Percentiles rank a stretch among this genome's conserved stretches.
These are phyloP conservation scores for Nothobranchius kuhntae DNA, from an alignment of 2,113 vertebrate species.

Conservation along the genomic window DNA sequence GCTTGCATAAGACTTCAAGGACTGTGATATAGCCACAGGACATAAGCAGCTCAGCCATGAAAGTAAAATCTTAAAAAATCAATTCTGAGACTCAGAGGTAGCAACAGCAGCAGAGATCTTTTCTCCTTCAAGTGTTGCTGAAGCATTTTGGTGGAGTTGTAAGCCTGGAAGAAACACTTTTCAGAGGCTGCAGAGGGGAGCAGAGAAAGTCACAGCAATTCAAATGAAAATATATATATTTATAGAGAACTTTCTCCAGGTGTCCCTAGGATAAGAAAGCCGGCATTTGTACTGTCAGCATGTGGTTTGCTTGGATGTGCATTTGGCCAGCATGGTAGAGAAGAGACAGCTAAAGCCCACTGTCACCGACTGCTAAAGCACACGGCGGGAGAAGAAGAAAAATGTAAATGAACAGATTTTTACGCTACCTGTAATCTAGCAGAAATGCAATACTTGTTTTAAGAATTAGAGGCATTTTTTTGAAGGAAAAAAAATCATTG, in stretches of 20 bases:
- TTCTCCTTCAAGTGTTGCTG: slow-evolving; percentile 63
- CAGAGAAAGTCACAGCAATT: slow-evolving; percentile 58
- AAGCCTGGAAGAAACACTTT: slow-evolving; percentile 53
- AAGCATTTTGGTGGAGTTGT: slow-evolving; percentile 57
- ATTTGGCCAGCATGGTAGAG: slow-evolving; percentile 47
- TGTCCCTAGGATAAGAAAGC: slow-evolving; percentile 53
- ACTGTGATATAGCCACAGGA: slow-evolving; percentile 61
- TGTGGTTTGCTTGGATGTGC: slow-evolving; percentile 45
- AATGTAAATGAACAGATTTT: slow-evolving; percentile 35
- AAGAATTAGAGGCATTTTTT: slow-evolving; percentile 1
- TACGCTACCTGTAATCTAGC: slow-evolving; percentile 14
- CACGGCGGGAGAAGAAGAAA: slow-evolving; percentile 4
- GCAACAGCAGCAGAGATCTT: slow-evolving; percentile 63
- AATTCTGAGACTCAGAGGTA: slow-evolving; percentile 69
- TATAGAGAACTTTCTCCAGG: slow-evolving; percentile 45
- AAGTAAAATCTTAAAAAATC: slow-evolving; percentile 72
- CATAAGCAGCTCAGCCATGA: slow-evolving; percentile 69
- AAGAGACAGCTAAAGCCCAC: slow-evolving; percentile 32
- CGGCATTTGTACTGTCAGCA: slow-evolving; percentile 30
- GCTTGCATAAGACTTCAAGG: slow-evolving; percentile 60
- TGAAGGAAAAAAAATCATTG: neutral
- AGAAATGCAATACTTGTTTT: neutral
- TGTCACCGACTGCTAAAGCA: slow-evolving; percentile 26
- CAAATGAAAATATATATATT: slow-evolving; percentile 22
- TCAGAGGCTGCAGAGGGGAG: slow-evolving; percentile 52